Base-by-base conservation (phyloP, 2,888 invertebrate species). In the Polia nebulosa region DNA sequence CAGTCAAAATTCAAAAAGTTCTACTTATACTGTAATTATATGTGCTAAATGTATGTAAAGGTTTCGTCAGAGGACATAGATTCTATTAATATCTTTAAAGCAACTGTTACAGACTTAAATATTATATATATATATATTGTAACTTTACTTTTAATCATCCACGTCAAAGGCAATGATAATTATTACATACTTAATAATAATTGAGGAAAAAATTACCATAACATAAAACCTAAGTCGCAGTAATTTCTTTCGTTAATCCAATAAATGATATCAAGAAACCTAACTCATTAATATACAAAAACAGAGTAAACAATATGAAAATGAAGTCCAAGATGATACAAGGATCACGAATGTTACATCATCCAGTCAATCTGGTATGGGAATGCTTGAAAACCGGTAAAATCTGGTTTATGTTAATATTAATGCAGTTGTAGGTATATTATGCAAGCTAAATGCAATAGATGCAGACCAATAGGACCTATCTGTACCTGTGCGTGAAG, bases 341-440 rank as follows among this genome's bases (percentile, higher is more conserved):
- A 93, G 80, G 82, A 72, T 62, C 55, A 67, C 69, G 62, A 72
- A 62, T 87, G 78, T 94, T 94, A 91, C 94, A 93, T 94, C 94
- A 94, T 79, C 90, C 86, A 59, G 89, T 87, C 80, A 81, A 80
- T 86, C 79, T 72, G 75, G 85, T 75, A 76, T 74, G 39, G 32
- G 49, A 72, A 64, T 47, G 56, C 57, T 61, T 70, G 27, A 49
- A 63, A 74, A 74, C 78, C 52, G 62, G 72, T 77, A 73, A 69
- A 75, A 73, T 72, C 76, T 72, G 53, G 77, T 82, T 72, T 63
- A 85, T 81, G 81, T 53, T 58, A 76, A 81, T 83, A 51, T 63
- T 66, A 67, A 78, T 78, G 75, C 74, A 78, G 62, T 68, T 61
- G 34, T n/a, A n/a, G n/a, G n/a, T 64, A 67, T 57, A 56, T 45